These are phyloP conservation scores for Ips nitidus DNA, from an alignment of 1,140 invertebrate genomes.

Conservation along the genomic window DNA sequence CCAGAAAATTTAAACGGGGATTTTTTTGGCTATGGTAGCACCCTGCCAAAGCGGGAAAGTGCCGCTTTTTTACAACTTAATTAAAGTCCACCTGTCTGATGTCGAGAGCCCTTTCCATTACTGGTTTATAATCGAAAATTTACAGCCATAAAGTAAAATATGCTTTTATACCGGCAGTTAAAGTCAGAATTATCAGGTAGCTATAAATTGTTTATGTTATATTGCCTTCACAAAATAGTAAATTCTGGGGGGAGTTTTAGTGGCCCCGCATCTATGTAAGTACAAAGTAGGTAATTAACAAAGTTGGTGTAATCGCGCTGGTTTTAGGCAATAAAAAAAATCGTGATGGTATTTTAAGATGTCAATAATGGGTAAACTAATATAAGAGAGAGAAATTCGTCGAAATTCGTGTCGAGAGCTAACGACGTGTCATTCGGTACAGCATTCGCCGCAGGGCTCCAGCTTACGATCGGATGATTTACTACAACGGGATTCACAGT, in stretches of 20 bases:
- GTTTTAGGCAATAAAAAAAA: background rate
- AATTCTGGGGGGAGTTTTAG: background rate
- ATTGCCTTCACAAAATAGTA: slow-evolving; percentile 14
- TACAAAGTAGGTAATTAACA: too few species aligned
- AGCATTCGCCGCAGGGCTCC: slow-evolving; percentile 16
- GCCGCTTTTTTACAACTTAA: slow-evolving; percentile 3
- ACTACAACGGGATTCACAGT: slow-evolving; percentile 52
- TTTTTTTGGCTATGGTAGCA: too few species aligned
- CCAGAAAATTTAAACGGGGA: too few species aligned
- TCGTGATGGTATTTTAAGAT: background rate
- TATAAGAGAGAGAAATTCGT: slow-evolving; percentile 10
- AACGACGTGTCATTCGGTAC: slow-evolving; percentile 43
- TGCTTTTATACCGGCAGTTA: slow-evolving; percentile 14
- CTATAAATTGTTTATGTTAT: slow-evolving; percentile 13
- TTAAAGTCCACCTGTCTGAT: slow-evolving; percentile 20
- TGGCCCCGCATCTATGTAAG: background rate
- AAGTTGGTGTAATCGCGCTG: too few species aligned
- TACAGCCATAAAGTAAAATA: slow-evolving; percentile 16
- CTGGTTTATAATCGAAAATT: slow-evolving; percentile 13
- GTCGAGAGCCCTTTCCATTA: slow-evolving; percentile 3
- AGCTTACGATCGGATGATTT: slow-evolving; percentile 50
- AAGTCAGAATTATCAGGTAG: slow-evolving; percentile 23
- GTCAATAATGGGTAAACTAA: background rate
- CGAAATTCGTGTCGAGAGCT: slow-evolving; percentile 39
- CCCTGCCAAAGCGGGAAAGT: too few species aligned